Percentiles rank a stretch among this genome's conserved stretches.
Evolutionary conservation across 2,888 invertebrate species (phyloP).

Genomic region (Sussaba pulchella): DNA sequence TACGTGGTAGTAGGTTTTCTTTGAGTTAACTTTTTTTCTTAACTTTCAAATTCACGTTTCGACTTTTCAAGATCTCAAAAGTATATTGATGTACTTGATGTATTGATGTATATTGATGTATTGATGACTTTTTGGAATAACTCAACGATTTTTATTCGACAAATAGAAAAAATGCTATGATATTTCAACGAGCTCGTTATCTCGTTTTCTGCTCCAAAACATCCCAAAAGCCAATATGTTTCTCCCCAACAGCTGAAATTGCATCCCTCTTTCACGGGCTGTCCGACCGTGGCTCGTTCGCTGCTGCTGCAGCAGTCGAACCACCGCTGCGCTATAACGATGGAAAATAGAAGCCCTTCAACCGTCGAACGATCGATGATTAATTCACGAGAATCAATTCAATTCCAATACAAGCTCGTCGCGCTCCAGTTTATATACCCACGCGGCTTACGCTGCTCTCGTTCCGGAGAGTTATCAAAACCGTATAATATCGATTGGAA

Average conservation of each 20-base stretch:
- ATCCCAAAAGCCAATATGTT: conserved; percentile 42
- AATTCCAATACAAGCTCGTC: conserved; percentile 14
- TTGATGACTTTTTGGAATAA: too few species aligned
- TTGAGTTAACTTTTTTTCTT: too few species aligned
- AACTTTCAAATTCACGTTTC: too few species aligned
- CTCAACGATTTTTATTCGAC: too few species aligned
- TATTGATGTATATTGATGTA: too few species aligned
- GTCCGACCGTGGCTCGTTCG: not conserved
- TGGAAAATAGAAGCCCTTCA: conserved; percentile 51
- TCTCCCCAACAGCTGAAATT: conserved; percentile 20
- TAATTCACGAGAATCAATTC: conserved; percentile 50
- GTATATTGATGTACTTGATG: too few species aligned
- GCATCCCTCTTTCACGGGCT: conserved; percentile 3
- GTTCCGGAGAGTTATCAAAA: conserved; percentile 20
- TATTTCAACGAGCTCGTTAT: conserved; percentile 1
- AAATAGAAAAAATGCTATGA: too few species aligned
- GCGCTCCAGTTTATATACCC: not conserved
- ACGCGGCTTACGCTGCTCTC: not conserved
- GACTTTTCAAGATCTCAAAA: too few species aligned
- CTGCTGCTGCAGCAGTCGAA: not conserved
- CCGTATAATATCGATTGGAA: conserved; percentile 40
- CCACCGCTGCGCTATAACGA: not conserved
- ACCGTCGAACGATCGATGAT: conserved; percentile 44
- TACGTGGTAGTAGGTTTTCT: too few species aligned
- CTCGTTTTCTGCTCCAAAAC: not conserved